Base-by-base conservation (phyloP, 2,797 vertebrate species). In the Lerista edwardsae region DNA sequence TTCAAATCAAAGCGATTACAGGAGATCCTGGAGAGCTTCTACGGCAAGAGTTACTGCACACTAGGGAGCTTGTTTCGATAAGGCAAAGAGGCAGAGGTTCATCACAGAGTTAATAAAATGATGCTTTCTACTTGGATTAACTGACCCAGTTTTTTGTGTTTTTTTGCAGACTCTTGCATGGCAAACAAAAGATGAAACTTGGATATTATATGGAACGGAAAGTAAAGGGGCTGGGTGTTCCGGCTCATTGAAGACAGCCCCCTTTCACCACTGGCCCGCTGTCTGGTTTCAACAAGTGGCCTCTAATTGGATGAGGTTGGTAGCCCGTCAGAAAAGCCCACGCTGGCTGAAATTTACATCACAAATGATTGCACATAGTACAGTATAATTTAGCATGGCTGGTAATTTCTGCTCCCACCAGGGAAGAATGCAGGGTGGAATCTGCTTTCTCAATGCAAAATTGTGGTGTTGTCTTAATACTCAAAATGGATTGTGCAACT, bases 101-200 rank as follows among this genome's bases (percentile, higher is more conserved):
- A 94, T 86, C 87, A 94, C 75, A 94, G 92, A 95, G 94, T 94
- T 96, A 96, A 94, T 95, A 94, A 95, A 95, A 94, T 87, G 93
- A 93, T 94, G 93, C 94, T 94, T 96, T 96, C 95, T 96, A 95
- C 95, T 94, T 95, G 94, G 92, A 92, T 95, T 95, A 95, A 92
- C 94, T 95, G 96, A 96, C 96, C 96, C 93, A 96, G 92, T 96
- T 96, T 95, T 51, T 93, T 87, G 85, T 93, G 95, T 92, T 96
- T 96, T 95, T 51, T 93, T 87, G 85, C 89, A 92, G 91, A 95
- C 89, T 94, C 93, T 88, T 91, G 74, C 59, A 57, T 81, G 91
- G 92, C 93, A 79, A 95, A 85, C 87, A 94, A 95, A 92, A 27
- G 90, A 91, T 91, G 57, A 55, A 94, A 90, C 86, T 86, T 91